These are phyloP conservation scores for Paramormyrops kingsleyae DNA, from an alignment of 2,113 vertebrate genomes.

Conservation along the genomic window DNA sequence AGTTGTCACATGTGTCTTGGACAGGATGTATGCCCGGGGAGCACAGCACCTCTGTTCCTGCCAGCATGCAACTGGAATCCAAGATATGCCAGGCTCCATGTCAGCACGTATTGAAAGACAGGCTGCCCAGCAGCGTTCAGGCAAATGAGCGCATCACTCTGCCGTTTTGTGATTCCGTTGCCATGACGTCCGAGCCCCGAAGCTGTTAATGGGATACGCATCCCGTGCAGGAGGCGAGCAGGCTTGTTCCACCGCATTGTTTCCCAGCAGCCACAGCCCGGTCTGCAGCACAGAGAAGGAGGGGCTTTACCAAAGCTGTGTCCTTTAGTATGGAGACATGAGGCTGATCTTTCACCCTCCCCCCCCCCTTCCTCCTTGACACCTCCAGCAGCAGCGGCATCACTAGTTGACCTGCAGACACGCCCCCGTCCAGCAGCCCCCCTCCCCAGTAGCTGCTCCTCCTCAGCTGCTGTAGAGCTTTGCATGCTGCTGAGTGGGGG, in stretches of 20 bases:
- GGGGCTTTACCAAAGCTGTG: background rate
- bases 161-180: background rate
- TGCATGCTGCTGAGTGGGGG: background rate
- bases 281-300: background rate
- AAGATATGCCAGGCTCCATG: background rate
- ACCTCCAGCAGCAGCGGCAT: background rate
- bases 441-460: background rate
- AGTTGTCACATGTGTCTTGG: background rate
- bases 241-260: background rate
- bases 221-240: background rate
- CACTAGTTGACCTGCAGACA: background rate
- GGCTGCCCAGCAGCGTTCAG: background rate
- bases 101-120: background rate
- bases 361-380: background rate
- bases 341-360: background rate
- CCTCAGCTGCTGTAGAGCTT: background rate
- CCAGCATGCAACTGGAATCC: background rate
- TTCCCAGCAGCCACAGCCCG: background rate
- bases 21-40: background rate
- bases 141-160: constrained; percentile 1
- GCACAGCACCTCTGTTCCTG: background rate
- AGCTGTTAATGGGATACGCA: background rate
- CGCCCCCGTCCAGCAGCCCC: background rate
- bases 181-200: background rate
- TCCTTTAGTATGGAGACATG: background rate